Conservation (phyloP, 2,797 vertebrate species). For the Poecilia gillii region DNA sequence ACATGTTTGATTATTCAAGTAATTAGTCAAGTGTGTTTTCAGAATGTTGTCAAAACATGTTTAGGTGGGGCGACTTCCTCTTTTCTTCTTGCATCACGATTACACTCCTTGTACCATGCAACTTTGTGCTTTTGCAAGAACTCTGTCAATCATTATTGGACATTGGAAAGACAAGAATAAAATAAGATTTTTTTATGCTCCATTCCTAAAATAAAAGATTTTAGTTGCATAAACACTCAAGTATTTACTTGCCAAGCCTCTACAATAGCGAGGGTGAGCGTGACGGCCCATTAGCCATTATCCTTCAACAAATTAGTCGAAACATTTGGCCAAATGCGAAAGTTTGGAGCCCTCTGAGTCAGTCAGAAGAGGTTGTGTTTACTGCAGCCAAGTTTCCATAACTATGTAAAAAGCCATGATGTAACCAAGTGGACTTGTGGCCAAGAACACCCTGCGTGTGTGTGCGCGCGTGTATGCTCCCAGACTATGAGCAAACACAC, state of each 20-base stretch:
- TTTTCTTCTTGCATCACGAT: not conserved
- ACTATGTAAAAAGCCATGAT: slow-evolving; percentile 77
- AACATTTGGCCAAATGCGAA: slow-evolving; percentile 44
- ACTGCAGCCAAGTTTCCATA: slow-evolving; percentile 75
- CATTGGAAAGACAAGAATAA: not conserved
- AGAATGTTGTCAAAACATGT: not conserved
- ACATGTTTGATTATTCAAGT: not conserved
- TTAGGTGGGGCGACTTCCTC: slow-evolving; percentile 1
- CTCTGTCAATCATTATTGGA: slow-evolving; percentile 5
- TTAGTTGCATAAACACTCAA: not conserved
- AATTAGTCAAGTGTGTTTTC: not conserved
- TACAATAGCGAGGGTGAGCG: not conserved
- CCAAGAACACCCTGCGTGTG: slow-evolving; percentile 74
- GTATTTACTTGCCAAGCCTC: not conserved
- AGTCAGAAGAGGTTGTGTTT: slow-evolving; percentile 57
- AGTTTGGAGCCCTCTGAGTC: slow-evolving; percentile 46
- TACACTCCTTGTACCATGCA: not conserved
- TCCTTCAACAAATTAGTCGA: slow-evolving; percentile 25
- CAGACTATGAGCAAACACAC: slow-evolving; percentile 80
- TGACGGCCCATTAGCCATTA: slow-evolving; percentile 2
- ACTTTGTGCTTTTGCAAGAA: slow-evolving; percentile 1
- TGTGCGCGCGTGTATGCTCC: slow-evolving; percentile 50
- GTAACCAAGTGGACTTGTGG: slow-evolving; percentile 69
- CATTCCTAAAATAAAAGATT: not conserved
- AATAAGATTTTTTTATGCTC: not conserved